Evolutionary conservation across 2,797 vertebrate species (phyloP), one percentile per base, ranked within the genome.

Genomic region (Xyrichtys novacula): DNA sequence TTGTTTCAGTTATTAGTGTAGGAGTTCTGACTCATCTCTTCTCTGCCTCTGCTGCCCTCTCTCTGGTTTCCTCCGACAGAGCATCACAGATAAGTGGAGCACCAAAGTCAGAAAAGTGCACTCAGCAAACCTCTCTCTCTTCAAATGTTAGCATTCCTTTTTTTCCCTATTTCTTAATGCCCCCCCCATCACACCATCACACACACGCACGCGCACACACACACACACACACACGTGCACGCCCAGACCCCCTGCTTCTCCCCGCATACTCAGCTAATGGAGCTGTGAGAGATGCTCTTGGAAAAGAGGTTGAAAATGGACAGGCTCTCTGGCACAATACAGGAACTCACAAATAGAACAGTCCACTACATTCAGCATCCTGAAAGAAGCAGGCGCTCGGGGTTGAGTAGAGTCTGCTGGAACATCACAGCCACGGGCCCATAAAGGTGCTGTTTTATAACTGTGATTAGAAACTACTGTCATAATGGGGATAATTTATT

Each of bases 271-370:
- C 76, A 52, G 84, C 88, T 91, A 91, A 92, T 92, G 88, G 89
- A 87, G 80, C 83, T 17, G 63, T 70, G 72, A 90, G 87, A 86
- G 86, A 84, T 70, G 86, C 89, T 88, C 76, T 87, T 80, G 65
- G 85, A 88, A 82, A 84, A 78, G 40, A 75, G 72, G 83, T 65
- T 84, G 78, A 76, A 91, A 89, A 89, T 88, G 87, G 89, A 87
- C 83, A 77, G 71, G 83, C 88, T 91, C 85, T 85, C 68, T 67
- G 74, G 74, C 78, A 86, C 87, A 88, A 85, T 77, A 58, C 80
- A 66, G 74, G 49, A 56, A 71, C 83, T 84, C 85, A 68, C 70
- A 89, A 87, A 90, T 77, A 89, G 76, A 88, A 78, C 19, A 72
- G 84, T 64, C 68, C 68, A 49, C 64, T 57, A 72, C 67, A 68